Base-by-base conservation (phyloP, 2,113 vertebrate genomes). In the Acrocephalus kingi region DNA sequence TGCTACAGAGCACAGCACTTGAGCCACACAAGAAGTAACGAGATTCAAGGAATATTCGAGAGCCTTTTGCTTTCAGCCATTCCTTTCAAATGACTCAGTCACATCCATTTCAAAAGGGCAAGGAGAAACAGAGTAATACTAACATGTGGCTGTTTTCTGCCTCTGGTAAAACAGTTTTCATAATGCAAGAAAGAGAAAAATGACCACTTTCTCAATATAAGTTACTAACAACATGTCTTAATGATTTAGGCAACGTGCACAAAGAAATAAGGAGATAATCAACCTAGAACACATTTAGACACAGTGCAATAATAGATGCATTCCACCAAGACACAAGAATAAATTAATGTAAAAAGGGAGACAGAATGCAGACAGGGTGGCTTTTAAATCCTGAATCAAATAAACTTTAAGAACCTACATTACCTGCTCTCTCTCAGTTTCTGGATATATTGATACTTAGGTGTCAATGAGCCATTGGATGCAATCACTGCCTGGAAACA, bases 371-470 rank as follows among this genome's bases (percentile, higher is more conserved):
- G 33, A 69, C 13, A 51, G 31, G 3, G 35, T 31, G 39, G 15
- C 37, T 67, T 87, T 69, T 4, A 39, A 91, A 89, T 48, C 31
- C 25, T 52, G 17, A 94, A 84, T 10, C 45, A 80, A 72, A 78
- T 11, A 84, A 92, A 81, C 19, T 86, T 84, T 31, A 63, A 77
- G 19, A 84, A 74, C 27, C 10, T 87, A 93, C 66, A 94, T 96
- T 98, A 99, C 99, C 98, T 99, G 97, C 79, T 98, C 64, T 99
- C 98, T 85, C 99, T 98, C 59, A 99, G 93, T 94, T 98, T 99
- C 97, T 99, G 98, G 71, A 99, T 99, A 95, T 99, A 99, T 88
- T 99, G 98, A 97, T 99, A 99, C 94, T 99, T 99, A 17, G 99
- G 97, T 94, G 99, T 98, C 93, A 99, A 97, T n/a, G 87, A 97